These are phyloP conservation scores for Chloebia gouldiae DNA, from an alignment of 2,113 vertebrate species.

Conservation along the genomic window DNA sequence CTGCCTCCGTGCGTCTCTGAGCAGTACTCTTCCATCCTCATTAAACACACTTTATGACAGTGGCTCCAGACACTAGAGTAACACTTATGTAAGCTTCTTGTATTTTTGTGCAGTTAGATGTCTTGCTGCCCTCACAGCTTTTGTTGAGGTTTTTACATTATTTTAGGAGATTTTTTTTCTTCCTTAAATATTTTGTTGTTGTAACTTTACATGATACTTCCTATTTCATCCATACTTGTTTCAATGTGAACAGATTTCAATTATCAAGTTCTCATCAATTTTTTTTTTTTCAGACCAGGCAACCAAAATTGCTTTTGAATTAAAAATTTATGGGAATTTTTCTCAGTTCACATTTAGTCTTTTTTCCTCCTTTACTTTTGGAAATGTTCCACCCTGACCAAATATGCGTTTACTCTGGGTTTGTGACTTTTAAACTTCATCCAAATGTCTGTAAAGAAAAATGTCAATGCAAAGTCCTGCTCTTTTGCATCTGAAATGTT, in stretches of 20 bases:
- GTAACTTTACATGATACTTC: background rate
- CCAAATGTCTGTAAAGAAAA: slow-evolving; percentile 13
- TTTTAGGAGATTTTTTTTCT: accelerated
- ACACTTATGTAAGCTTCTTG: background rate
- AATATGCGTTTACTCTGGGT: background rate
- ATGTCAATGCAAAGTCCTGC: background rate
- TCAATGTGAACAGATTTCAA: background rate
- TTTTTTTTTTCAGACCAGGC: background rate
- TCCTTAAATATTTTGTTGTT: background rate
- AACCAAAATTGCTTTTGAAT: background rate
- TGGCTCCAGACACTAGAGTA: background rate
- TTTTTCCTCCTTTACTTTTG: background rate
- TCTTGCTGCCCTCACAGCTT: background rate
- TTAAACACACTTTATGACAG: background rate
- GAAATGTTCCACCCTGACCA: background rate
- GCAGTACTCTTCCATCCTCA: background rate
- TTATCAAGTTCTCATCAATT: background rate
- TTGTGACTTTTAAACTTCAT: slow-evolving; percentile 30
- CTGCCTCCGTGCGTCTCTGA: background rate
- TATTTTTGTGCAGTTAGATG: background rate
- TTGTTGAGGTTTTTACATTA: background rate
- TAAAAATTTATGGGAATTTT: background rate
- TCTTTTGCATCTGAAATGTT: background rate
- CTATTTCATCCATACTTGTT: background rate
- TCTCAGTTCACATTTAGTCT: background rate